phyloP scores from a whole-genome alignment of 2,797 vertebrate genomes.

The Percopsis omiscomaycus region DNA sequence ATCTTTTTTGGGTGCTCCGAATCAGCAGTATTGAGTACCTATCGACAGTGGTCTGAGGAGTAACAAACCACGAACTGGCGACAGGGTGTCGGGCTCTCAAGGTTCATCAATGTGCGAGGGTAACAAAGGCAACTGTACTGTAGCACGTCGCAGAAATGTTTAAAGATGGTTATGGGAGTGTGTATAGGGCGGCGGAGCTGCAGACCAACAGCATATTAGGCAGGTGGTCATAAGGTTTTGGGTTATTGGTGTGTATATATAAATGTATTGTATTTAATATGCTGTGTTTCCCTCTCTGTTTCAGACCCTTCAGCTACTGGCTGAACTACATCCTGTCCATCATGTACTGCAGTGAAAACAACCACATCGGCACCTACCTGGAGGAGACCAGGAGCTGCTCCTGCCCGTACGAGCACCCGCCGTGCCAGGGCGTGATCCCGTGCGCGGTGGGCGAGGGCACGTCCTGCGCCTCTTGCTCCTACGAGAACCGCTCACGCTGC shows the following conservation, averaged over 20 bases:
- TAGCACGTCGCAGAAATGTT: no score
- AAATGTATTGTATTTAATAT: constrained; percentile 1
- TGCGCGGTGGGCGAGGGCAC: constrained; percentile 88
- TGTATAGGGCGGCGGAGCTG: no score
- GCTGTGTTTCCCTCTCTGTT: constrained; percentile 29
- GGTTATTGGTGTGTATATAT: background rate
- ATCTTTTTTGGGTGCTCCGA: no score
- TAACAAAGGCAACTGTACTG: no score
- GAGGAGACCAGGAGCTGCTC: constrained; percentile 90
- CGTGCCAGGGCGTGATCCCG: constrained; percentile 85
- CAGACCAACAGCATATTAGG: no score
- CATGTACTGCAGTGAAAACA: constrained; percentile 96
- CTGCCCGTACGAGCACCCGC: constrained; percentile 89
- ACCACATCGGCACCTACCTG: constrained; percentile 89
- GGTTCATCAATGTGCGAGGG: no score
- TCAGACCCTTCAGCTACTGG: constrained; percentile 90
- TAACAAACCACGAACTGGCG: no score
- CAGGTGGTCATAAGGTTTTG: no score
- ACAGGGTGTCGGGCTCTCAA: no score
- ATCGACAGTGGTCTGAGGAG: no score
- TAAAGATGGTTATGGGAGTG: no score
- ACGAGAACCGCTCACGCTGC: constrained; percentile 93
- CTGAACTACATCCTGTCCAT: constrained; percentile 93
- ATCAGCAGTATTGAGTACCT: no score
- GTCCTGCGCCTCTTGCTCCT: constrained; percentile 86